A percentile compares a stretch with the other conserved stretches of the same genome.
Conservation (phyloP, 2,113 vertebrate genomes). For the Cygnus atratus region DNA sequence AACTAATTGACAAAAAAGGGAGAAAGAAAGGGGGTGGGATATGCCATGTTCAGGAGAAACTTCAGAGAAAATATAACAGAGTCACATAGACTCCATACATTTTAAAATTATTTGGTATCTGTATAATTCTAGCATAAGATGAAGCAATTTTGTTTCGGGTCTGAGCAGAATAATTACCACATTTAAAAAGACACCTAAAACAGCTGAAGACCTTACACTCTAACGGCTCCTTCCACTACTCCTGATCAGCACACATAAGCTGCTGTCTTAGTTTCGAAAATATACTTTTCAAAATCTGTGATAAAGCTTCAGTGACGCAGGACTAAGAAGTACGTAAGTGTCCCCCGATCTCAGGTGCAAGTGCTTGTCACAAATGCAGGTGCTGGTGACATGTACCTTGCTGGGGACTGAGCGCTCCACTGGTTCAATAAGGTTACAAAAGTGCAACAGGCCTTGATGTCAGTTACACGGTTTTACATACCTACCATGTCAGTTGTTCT, state of each 20-base stretch:
- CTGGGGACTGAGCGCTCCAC: constrained; percentile 66
- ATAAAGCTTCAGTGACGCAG: constrained; percentile 8
- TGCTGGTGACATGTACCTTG: constrained; percentile 56
- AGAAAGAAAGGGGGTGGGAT: neutral
- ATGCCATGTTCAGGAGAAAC: neutral
- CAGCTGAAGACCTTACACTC: neutral
- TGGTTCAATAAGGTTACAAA: constrained; percentile 76
- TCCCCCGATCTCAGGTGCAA: constrained; percentile 63
- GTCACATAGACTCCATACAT: neutral
- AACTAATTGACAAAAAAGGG: neutral
- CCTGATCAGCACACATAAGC: neutral
- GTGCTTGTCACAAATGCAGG: constrained; percentile 66
- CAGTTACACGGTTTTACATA: constrained; percentile 76
- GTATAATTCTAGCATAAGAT: neutral
- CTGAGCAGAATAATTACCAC: rapidly evolving
- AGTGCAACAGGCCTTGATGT: constrained; percentile 74
- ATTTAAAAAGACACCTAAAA: neutral
- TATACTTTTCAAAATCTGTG: constrained; percentile 45
- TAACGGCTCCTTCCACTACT: neutral
- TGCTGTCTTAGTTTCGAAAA: constrained; percentile 51
- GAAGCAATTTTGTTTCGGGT: neutral
- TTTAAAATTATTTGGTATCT: constrained; percentile 44
- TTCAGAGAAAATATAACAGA: constrained; percentile 28
- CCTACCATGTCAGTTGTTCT: constrained; percentile 70
- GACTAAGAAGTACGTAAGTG: constrained; percentile 23